phyloP scores from a whole-genome alignment of 64 coral and sea anemone genomes.

The Trachythela sp. region DNA sequence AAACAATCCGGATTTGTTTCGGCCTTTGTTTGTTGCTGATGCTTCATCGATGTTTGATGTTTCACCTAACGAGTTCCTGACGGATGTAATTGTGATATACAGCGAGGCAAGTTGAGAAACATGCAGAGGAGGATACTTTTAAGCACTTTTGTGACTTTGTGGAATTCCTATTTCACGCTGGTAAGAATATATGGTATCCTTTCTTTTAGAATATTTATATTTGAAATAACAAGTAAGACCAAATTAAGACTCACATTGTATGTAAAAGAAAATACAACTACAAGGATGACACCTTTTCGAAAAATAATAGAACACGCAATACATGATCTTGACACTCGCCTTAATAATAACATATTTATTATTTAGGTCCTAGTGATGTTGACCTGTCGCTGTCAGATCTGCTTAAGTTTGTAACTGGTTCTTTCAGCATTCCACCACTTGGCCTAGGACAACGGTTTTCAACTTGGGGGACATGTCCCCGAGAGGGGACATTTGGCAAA shows the following conservation, averaged over 20 bases:
- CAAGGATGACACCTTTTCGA: no score
- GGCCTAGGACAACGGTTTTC: no score
- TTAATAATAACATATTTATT: no score
- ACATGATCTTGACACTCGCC: no score
- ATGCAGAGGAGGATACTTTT: not conserved
- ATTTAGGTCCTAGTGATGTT: not conserved
- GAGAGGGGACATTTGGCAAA: no score
- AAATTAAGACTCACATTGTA: no score
- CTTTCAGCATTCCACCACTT: not conserved
- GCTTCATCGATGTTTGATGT: not conserved
- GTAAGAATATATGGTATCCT: not conserved
- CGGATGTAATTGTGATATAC: slow-evolving; percentile 1
- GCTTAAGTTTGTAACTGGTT: not conserved
- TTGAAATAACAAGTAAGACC: no score
- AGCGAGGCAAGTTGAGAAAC: not conserved
- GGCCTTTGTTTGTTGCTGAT: not conserved
- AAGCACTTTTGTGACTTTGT: not conserved
- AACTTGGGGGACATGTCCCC: no score
- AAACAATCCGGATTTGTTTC: not conserved
- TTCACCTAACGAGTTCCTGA: not conserved
- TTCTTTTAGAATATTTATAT: no score
- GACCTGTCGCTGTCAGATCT: not conserved
- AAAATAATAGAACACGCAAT: no score
- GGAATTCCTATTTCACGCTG: not conserved
- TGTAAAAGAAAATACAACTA: no score